phyloP scores from a whole-genome alignment of 2,113 vertebrate species.

The Protomyctophum bolini region DNA sequence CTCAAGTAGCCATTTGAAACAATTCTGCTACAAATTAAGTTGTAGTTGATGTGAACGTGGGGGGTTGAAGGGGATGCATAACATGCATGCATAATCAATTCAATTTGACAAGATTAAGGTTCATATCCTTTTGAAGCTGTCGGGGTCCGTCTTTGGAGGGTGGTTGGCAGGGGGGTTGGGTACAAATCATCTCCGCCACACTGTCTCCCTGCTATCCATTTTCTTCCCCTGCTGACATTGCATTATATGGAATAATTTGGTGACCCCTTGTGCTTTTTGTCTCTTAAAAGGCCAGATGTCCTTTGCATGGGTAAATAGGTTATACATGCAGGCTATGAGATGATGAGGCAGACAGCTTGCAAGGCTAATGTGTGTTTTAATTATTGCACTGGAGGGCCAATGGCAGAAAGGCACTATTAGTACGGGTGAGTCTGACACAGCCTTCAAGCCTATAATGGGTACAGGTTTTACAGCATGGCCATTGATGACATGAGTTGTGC shows the following conservation, averaged over 20 bases:
- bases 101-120: constrained; percentile 62
- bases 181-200: constrained; percentile 28
- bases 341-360: constrained; percentile 28
- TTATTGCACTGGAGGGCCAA: constrained; percentile 12
- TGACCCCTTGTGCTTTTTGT: constrained; percentile 35
- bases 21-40: constrained; percentile 26
- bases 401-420: constrained; percentile 6
- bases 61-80: constrained; percentile 6
- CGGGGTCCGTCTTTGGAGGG: constrained; percentile 17
- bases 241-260: constrained; percentile 41
- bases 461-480: background rate
- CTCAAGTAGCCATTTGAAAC: background rate
- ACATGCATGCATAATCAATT: constrained; percentile 57
- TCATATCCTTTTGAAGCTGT: constrained; percentile 51
- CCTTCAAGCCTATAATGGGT: background rate
- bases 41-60: constrained; percentile 14
- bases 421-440: background rate
- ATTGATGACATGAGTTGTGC: background rate
- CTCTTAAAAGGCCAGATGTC: constrained; percentile 47
- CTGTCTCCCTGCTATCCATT: constrained; percentile 6
- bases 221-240: constrained; percentile 55
- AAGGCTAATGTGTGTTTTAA: constrained; percentile 41
- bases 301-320: constrained; percentile 22
- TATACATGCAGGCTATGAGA: constrained; percentile 27
- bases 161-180: constrained; percentile 1